These are phyloP conservation scores for Apostichopus californicus DNA, from an alignment of 35 echinoderm and acorn worm genomes.

Conservation along the genomic window DNA sequence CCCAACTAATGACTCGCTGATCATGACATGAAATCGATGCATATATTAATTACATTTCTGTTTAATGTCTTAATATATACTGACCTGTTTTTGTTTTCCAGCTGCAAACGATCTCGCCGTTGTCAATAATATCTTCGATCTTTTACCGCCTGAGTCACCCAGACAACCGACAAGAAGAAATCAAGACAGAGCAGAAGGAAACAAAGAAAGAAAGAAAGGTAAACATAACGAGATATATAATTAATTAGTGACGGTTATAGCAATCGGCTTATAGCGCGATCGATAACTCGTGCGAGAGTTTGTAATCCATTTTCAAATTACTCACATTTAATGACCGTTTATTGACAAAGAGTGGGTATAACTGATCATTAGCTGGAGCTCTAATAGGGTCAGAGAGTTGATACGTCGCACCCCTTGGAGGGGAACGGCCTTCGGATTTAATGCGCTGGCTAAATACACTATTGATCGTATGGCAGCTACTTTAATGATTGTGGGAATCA, in stretches of 20 bases:
- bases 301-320: constrained; percentile 12
- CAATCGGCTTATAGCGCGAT: constrained; percentile 22
- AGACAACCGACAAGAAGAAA: background rate
- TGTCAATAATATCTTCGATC: constrained; percentile 19
- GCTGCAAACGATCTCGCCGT: background rate
- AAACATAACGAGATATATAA: constrained; percentile 3
- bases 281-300: constrained; percentile 6
- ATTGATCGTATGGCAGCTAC: background rate
- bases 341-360: constrained; percentile 28
- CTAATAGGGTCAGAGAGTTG: background rate
- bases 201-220: background rate
- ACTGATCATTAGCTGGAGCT: constrained; percentile 39
- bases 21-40: constrained; percentile 14
- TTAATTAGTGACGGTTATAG: constrained; percentile 27
- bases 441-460: background rate
- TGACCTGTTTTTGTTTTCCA: constrained; percentile 40
- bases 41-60: constrained; percentile 24
- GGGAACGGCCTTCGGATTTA: background rate
- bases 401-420: background rate
- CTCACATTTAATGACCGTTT: constrained; percentile 43
- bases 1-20: constrained; percentile 2
- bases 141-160: constrained; percentile 12
- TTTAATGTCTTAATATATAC: background rate
- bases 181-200: too few relatives aligned
- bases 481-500: too few relatives aligned